Evolutionary conservation across 2,113 vertebrate genomes (phyloP).

Genomic region (Isichthys henryi): DNA sequence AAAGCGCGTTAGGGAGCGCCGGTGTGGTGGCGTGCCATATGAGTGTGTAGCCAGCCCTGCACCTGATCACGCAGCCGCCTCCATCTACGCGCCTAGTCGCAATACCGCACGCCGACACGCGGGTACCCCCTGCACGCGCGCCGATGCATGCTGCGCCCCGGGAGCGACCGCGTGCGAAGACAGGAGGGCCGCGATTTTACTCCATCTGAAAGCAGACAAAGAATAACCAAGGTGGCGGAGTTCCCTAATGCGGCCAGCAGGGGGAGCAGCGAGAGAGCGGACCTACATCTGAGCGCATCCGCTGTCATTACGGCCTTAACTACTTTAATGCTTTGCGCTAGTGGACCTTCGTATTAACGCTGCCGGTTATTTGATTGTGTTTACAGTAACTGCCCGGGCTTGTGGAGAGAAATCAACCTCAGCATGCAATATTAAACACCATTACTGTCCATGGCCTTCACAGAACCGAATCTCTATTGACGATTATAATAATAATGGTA

Average conservation of each 20-base stretch:
- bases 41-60: not conserved
- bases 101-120: not conserved
- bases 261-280: not conserved
- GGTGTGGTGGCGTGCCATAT: not conserved
- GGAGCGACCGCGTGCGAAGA: not conserved
- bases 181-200: too few species aligned
- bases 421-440: not conserved
- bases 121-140: not conserved
- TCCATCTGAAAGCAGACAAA: not conserved
- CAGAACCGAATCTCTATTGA: not conserved
- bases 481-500: not conserved
- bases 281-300: too few species aligned
- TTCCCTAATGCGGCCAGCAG: conserved; percentile 6
- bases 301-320: not conserved
- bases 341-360: not conserved
- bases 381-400: not conserved
- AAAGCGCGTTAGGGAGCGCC: not conserved
- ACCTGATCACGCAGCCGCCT: not conserved
- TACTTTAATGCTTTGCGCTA: not conserved
- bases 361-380: not conserved
- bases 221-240: not conserved
- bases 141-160: not conserved
- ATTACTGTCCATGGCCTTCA: not conserved
- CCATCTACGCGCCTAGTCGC: not conserved
- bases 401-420: too few species aligned